These are phyloP conservation scores for Drosophila bifasciata DNA, from an alignment of 1,140 invertebrate genomes.

Conservation along the genomic window DNA sequence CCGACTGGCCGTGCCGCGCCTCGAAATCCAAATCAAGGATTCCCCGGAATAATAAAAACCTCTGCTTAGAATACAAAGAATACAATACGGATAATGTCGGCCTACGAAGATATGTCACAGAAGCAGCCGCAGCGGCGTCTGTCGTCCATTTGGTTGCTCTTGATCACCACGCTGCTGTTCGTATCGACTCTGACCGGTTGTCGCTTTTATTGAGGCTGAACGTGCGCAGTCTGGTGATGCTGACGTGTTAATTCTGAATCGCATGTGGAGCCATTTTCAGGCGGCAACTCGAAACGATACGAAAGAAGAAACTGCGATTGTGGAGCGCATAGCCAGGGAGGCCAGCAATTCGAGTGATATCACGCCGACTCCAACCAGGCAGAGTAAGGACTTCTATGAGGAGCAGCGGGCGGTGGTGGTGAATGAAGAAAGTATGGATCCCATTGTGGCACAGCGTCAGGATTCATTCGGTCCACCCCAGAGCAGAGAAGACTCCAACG, in stretches of 20 bases:
- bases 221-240: constrained; percentile 22
- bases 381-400: constrained; percentile 58
- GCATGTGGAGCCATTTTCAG: constrained; percentile 55
- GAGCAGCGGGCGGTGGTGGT: constrained; percentile 70
- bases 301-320: constrained; percentile 41
- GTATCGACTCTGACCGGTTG: constrained; percentile 40
- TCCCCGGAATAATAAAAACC: too few species aligned
- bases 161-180: constrained; percentile 54
- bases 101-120: constrained; percentile 57
- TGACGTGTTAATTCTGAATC: constrained; percentile 51
- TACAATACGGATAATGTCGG: constrained; percentile 37
- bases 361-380: not conserved
- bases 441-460: constrained; percentile 47
- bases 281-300: constrained; percentile 27
- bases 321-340: constrained; percentile 61
- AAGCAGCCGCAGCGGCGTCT: constrained; percentile 35
- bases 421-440: constrained; percentile 42
- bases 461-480: constrained; percentile 50
- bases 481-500: constrained; percentile 40
- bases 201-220: constrained; percentile 55
- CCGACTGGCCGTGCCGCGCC: constrained; percentile 46
- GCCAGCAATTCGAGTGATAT: constrained; percentile 34
- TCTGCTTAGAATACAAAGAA: not conserved
- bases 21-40: constrained; percentile 16
- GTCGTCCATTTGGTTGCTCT: constrained; percentile 50